Evolutionary conservation across 1,140 invertebrate genomes (phyloP), one percentile per base, ranked within the genome.

Genomic region (Drosophila sucinea): DNA sequence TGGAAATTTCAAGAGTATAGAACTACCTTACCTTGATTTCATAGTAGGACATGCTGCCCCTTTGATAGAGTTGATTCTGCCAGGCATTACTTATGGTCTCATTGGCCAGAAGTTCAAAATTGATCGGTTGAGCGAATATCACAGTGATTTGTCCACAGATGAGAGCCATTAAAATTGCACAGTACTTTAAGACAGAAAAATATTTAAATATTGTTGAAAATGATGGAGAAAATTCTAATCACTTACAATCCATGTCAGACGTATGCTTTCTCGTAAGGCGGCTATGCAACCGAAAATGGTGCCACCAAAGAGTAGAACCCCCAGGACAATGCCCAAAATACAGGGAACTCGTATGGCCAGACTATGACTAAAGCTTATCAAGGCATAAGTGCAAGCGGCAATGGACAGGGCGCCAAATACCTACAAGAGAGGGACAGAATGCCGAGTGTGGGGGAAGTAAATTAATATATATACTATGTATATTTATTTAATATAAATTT

Each of bases 171-270:
- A 91, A 60, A 41, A 90, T 70, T 10, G 75, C 77, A 7, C 79
- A 74, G 71, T 89, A 91, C 90, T 91, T 72, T 65, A 3, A 11
- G 6, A 2, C 2, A 54, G 33, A 60, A 23, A 38, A 29, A 67
- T 47, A 40, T 2, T 23, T 27, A 1, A 11, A 17, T 4, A 1
- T 2, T 4, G n/a, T 44, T 44, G 4, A 17, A 23, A 44, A 44
- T 23, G 1, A 17, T 0, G 8, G 1, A 47, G 3, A 25, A 4
- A 25, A 32, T 6, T n/a, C 11, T 7, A 7, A n/a, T 2, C 17
- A 89, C 90, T 91, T 47, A 91, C 90, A 63, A 90, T 77, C 86
- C 90, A 91, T 17, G 77, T 91, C 6, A 85, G 25, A 4, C 71
- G 81, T n/a, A 89, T 80, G 17, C 56, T 79, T 32, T 91, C 81